These are phyloP conservation scores for Streptopelia turtur DNA, from an alignment of 2,797 vertebrate species.

Conservation along the genomic window DNA sequence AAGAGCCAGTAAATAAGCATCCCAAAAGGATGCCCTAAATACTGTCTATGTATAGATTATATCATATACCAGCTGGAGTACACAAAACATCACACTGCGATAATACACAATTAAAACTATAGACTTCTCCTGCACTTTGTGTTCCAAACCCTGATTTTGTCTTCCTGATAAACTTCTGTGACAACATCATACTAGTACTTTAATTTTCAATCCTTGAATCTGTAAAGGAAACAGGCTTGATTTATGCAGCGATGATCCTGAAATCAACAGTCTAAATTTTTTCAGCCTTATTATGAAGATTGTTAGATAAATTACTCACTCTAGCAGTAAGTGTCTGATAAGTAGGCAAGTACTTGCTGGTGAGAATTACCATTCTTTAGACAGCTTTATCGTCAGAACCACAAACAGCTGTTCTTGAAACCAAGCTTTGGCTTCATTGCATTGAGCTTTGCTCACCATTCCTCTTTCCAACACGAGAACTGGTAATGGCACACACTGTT, in stretches of 20 bases:
- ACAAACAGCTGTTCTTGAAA: conserved; percentile 30
- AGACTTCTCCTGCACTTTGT: not conserved
- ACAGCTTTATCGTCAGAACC: conserved; percentile 12
- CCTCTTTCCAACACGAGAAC: conserved; percentile 19
- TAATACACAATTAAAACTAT: not conserved
- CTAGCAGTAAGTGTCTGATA: not conserved
- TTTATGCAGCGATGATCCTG: not conserved
- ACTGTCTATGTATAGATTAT: not conserved
- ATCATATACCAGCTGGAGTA: not conserved
- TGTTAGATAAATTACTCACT: not conserved
- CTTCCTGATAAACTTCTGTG: not conserved
- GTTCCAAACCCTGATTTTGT: not conserved
- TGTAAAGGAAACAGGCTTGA: not conserved
- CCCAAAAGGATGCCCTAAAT: not conserved
- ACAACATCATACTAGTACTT: not conserved
- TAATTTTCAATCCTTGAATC: not conserved
- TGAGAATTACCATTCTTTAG: conserved; percentile 9
- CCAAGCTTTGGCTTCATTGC: conserved; percentile 5
- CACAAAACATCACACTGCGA: not conserved
- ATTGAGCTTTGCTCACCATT: conserved; percentile 20
- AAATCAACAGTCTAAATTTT: not conserved
- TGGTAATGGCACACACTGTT: conserved; percentile 10
- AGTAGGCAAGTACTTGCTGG: not conserved
- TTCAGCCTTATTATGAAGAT: not conserved
- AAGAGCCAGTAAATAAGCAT: not conserved